Evolutionary conservation across 2,888 invertebrate species (phyloP).

Genomic region (Stenolophus ochropezus): DNA sequence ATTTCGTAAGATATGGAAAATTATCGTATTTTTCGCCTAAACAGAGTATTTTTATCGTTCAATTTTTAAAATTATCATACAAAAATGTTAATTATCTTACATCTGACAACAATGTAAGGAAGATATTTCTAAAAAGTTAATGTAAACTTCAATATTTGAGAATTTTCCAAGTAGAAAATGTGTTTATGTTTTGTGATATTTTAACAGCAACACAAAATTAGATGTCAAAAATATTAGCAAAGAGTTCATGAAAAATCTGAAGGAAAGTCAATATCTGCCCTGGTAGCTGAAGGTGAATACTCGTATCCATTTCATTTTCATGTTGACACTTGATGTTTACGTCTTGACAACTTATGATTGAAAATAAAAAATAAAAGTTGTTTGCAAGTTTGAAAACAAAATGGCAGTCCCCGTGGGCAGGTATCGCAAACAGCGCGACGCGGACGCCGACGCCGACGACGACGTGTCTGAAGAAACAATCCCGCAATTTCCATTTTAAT

Average conservation of each 20-base stretch:
- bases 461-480: slow-evolving; percentile 31
- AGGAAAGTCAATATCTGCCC: background rate
- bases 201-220: too few species aligned
- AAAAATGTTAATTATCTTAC: too few species aligned
- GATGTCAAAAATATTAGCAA: too few species aligned
- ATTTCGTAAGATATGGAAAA: too few species aligned
- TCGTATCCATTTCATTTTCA: background rate
- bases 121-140: too few species aligned
- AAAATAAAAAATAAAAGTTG: slow-evolving; percentile 19
- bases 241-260: background rate
- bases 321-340: slow-evolving; percentile 1
- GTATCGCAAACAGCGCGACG: background rate
- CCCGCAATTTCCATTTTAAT: slow-evolving; percentile 45
- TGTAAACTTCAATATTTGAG: too few species aligned
- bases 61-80: too few species aligned
- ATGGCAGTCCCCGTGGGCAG: slow-evolving; percentile 13
- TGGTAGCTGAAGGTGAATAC: background rate
- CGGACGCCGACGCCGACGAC: background rate
- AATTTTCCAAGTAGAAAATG: background rate
- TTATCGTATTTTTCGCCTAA: too few species aligned
- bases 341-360: slow-evolving; percentile 6
- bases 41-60: too few species aligned
- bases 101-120: too few species aligned
- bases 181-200: too few species aligned
- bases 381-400: slow-evolving; percentile 13